A percentile compares a stretch with the other conserved stretches of the same genome.
These are phyloP conservation scores for Geotrypetes seraphini DNA, from an alignment of 2,797 vertebrate genomes.

Conservation along the genomic window DNA sequence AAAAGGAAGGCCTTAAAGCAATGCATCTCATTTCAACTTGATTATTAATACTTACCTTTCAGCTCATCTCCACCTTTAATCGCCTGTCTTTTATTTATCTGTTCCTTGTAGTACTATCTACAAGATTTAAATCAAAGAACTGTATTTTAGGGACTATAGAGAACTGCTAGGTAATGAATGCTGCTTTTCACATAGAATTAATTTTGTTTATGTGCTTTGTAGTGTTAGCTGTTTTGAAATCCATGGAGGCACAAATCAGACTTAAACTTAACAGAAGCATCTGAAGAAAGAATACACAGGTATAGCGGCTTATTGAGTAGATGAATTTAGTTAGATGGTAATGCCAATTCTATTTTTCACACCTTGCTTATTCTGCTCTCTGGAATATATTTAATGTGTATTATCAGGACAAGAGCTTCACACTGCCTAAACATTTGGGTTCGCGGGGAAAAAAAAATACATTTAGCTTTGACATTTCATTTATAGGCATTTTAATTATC, in stretches of 20 bases:
- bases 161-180: too few species aligned
- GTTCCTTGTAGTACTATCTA: slow-evolving; percentile 47
- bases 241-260: slow-evolving; percentile 15
- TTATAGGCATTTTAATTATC: slow-evolving; percentile 66
- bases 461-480: slow-evolving; percentile 62
- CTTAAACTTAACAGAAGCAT: slow-evolving; percentile 40
- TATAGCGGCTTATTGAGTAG: slow-evolving; percentile 29
- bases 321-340: slow-evolving; percentile 14
- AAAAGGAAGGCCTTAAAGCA: slow-evolving; percentile 23
- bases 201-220: slow-evolving; percentile 18
- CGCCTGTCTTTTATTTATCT: slow-evolving; percentile 44
- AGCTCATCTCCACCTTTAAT: slow-evolving; percentile 55
- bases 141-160: too few species aligned
- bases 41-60: slow-evolving; percentile 55
- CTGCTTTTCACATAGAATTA: slow-evolving; percentile 26
- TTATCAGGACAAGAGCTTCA: slow-evolving; percentile 47
- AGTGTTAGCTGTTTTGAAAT: slow-evolving; percentile 30
- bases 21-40: slow-evolving; percentile 50
- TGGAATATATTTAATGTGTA: slow-evolving; percentile 43
- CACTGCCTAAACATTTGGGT: slow-evolving; percentile 28
- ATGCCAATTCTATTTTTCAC: slow-evolving; percentile 33
- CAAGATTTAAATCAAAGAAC: slow-evolving; percentile 41
- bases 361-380: slow-evolving; percentile 41
- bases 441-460: slow-evolving; percentile 36
- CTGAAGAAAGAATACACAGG: slow-evolving; percentile 30